Base-by-base conservation (phyloP, 1,140 invertebrate genomes). In the Geopemphigus sp. region DNA sequence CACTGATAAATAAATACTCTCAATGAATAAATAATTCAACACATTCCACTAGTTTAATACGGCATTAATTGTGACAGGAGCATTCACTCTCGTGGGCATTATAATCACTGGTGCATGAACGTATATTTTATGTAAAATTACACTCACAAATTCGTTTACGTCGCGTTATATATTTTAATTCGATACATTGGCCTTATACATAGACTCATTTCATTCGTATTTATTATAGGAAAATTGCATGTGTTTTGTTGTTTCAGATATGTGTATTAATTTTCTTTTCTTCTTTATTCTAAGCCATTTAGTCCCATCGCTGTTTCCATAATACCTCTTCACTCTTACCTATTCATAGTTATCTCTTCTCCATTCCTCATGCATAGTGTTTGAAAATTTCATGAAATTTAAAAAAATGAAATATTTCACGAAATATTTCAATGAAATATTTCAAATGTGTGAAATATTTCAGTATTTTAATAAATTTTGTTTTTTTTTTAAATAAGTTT, bases 391-490 rank as follows among this genome's bases (percentile, higher is more conserved):
- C n/a, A n/a, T n/a, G n/a, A n/a, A n/a, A n/a, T n/a, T n/a, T n/a
- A n/a, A n/a, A n/a, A n/a, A n/a, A 57, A 57, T 57, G 22, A 57
- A 57, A 57, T 57, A 57, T 57, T 24, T 57, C 56, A 57, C 24
- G 56, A 57, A 57, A 57, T 57, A 57, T 56, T 56, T 56, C 53
- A 56, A 56, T 54, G 53, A 54, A 54, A 54, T 54, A 54, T 54
- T 54, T 54, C 53, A 54, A 54, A 56, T 56, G 53, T 56, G 1
- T 56, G 19, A 56, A 56, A 56, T 56, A 56, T 56, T 56, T 56
- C 53, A 56, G 53, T 56, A 56, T 56, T 56, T 56, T 56, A 56
- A 56, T 56, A 56, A 17, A 56, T 56, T 56, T n/a, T n/a, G n/a
- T n/a, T n/a, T n/a, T n/a, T n/a, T n/a, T n/a, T n/a, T n/a, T n/a